Evolutionary conservation across 2,797 vertebrate genomes (phyloP), one percentile per base, ranked within the genome.

Genomic region (Simalia tracyae): DNA sequence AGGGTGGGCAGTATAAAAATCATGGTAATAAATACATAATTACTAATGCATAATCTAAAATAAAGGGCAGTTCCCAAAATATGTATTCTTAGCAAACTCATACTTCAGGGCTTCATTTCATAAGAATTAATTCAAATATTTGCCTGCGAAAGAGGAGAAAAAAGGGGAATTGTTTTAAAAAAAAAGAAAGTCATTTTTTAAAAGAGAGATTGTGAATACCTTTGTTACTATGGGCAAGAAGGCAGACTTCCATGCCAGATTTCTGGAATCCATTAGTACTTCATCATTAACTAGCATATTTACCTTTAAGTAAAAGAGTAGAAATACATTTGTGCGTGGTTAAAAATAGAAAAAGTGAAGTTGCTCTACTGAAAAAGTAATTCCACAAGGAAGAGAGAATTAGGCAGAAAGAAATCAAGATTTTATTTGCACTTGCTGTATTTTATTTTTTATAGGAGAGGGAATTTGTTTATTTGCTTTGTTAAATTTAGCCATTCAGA

Each of bases 281-380:
- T 81, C 92, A 88, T 94, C 95, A 96, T 97, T 96, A 97, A 84
- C 92, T 93, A 61, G 86, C 92, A 95, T 92, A 93, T 81, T 88
- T 93, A 66, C 50, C 92, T 95, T 93, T 94, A 84, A 76, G 81
- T 59, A 86, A 91, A 96, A 93, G 96, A 95, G 94, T 96, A 94
- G 96, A 95, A 96, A 95, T 96, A 91, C 93, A 94, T 96, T 96
- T 95, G 54, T 94, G 95, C 94, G 93, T 96, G 89, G 4, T 95
- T 95, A 95, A 2, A 68, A 90, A 91, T 50, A 92, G 42, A 59
- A 14, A 36, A 84, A 76, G 64, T 81, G 42, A 87, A 26, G 85
- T 91, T 89, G 91, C 92, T 94, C 59, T 63, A 60, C 59, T 91
- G 24, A 0, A 7, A 92, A 95, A 72, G 92, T 87, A 94, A 81